These are phyloP conservation scores for Enteromius paludinosus DNA, from an alignment of 2,797 vertebrate species.

Conservation along the genomic window DNA sequence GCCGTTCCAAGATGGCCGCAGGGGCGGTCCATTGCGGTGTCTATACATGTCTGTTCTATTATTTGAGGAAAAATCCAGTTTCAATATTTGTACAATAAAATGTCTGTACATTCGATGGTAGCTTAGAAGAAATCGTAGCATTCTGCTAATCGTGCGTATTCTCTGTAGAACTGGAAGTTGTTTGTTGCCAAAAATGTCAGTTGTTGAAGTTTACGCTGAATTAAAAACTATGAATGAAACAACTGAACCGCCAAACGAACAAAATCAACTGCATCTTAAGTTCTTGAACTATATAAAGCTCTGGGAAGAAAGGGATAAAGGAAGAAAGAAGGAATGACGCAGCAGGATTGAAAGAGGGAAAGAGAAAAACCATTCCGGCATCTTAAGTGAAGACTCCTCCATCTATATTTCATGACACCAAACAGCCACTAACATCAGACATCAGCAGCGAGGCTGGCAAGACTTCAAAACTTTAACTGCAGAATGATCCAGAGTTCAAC, in stretches of 20 bases:
- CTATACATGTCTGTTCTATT: neutral
- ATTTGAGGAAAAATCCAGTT: neutral
- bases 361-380: slow-evolving; percentile 39
- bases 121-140: neutral
- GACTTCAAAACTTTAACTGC: slow-evolving; percentile 28
- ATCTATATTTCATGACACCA: slow-evolving; percentile 49
- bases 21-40: too few species aligned
- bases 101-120: neutral
- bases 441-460: slow-evolving; percentile 32
- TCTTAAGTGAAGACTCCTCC: slow-evolving; percentile 29
- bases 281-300: neutral
- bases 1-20: too few species aligned
- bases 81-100: neutral
- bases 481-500: neutral
- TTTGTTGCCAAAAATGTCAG: neutral
- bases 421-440: slow-evolving; percentile 19
- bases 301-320: neutral
- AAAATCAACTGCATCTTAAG: neutral
- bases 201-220: neutral
- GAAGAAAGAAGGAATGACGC: slow-evolving; percentile 28
- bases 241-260: neutral
- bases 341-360: slow-evolving; percentile 17
- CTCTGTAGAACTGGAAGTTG: neutral
- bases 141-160: neutral
- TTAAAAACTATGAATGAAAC: neutral